Evolutionary conservation across 1,140 invertebrate species (phyloP), one percentile per base, ranked within the genome.

Genomic region (Sarcophaga bullata): DNA sequence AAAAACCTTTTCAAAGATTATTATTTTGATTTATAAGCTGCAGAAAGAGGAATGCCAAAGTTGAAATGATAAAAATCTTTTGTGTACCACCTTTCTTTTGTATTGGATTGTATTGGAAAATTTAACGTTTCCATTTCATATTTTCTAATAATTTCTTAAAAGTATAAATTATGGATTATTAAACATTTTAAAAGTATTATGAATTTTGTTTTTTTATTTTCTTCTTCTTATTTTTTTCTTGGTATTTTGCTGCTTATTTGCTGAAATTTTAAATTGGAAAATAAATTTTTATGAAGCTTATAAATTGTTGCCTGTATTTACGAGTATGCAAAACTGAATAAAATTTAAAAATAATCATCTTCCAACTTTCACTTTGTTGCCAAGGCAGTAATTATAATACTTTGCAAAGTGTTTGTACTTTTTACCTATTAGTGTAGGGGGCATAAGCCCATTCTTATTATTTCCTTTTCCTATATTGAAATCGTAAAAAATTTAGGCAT

Each of bases 21-120:
- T 78, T 19, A 78, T 78, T 58, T 50, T 78, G 75, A 78, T 78
- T 78, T 78, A 78, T 78, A 78, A 76, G 73, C 73, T 78, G 19
- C n/a, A 10, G 48, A 46, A 19, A 78, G 10, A 52, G 25, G 25
- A 37, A 37, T 19, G 19, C 48, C 25, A 78, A 78, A 76, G 19
- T 10, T 48, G 49, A 19, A 68, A 25, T 68, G 62, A 68, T 25
- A 68, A 68, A 19, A 19, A 37, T 37, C 25, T 37, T 3, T 25
- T 1, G 13, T n/a, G n/a, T n/a, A 58, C 52, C 13, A 58, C 54
- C 7, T 15, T 58, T 58, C 62, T 68, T 25, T 68, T 68, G 62
- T 68, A 19, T 9, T 19, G 19, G 19, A 68, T 68, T 68, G 62
- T 68, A 19, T 9, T 19, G 19, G 19, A 68, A 15, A 25, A 25